Conservation (phyloP, 2,113 vertebrate species). For the Anseranas semipalmata region DNA sequence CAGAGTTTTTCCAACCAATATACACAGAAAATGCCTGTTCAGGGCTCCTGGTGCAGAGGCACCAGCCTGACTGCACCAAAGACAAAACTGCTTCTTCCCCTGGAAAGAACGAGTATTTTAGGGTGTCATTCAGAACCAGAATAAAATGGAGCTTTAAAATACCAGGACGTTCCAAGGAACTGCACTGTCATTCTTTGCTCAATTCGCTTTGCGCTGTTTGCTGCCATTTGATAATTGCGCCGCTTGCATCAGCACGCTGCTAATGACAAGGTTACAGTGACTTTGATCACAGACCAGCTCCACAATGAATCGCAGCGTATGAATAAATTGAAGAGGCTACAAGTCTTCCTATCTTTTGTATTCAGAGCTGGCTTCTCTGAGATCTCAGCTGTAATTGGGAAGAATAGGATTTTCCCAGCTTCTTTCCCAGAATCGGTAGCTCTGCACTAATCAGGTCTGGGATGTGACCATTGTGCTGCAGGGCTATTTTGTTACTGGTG, state of each 20-base stretch:
- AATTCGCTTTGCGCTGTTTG: background rate
- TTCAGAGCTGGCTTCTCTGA: background rate
- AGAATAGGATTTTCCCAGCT: background rate
- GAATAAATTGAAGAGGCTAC: background rate
- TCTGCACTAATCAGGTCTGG: background rate
- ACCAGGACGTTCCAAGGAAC: background rate
- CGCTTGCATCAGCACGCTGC: background rate
- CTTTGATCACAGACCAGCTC: background rate
- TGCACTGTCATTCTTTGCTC: accelerated
- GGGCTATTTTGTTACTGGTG: background rate
- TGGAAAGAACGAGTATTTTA: background rate
- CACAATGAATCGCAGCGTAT: background rate
- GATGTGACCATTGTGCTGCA: background rate
- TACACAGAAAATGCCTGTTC: accelerated
- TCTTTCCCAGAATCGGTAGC: background rate
- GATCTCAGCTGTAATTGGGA: background rate
- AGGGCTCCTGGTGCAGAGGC: background rate
- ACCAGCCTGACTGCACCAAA: background rate
- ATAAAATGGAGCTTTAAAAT: background rate
- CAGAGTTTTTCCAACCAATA: accelerated
- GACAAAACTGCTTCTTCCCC: accelerated
- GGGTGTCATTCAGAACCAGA: background rate
- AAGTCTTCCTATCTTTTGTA: background rate
- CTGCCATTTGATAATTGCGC: accelerated
- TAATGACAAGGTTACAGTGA: background rate